Evolutionary conservation across 2,888 invertebrate genomes (phyloP).

Genomic region (Diloba caeruleocephala): DNA sequence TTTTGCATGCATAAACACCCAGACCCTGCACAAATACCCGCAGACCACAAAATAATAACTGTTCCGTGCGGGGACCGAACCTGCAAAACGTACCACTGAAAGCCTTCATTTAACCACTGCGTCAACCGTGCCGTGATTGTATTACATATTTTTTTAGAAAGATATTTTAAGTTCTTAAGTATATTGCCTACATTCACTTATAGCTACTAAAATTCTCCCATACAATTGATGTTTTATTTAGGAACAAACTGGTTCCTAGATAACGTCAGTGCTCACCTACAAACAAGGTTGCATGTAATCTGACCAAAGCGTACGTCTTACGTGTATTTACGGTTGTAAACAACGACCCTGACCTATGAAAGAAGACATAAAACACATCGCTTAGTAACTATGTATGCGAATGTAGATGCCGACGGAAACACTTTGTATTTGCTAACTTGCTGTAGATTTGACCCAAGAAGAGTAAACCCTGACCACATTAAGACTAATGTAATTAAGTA

Average conservation of each 20-base stretch:
- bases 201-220: neutral
- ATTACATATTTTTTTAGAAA: too few species aligned
- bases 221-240: neutral
- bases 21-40: too few species aligned
- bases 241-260: neutral
- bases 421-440: neutral
- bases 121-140: too few species aligned
- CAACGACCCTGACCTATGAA: constrained; percentile 53
- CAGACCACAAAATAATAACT: too few species aligned
- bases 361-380: constrained; percentile 48
- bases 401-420: constrained; percentile 8
- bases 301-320: constrained; percentile 27
- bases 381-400: constrained; percentile 5
- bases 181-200: too few species aligned
- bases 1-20: too few species aligned
- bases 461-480: too few species aligned
- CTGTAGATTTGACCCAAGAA: constrained; percentile 3
- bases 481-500: too few species aligned
- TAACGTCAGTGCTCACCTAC: constrained; percentile 2
- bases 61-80: too few species aligned
- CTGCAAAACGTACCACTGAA: too few species aligned
- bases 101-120: too few species aligned
- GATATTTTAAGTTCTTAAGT: too few species aligned
- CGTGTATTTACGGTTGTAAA: constrained; percentile 37
- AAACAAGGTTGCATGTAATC: constrained; percentile 35